Percentiles rank a stretch among this genome's conserved stretches.
phyloP scores from a whole-genome alignment of 2,888 invertebrate species.

The Mechanitis messenoides region DNA sequence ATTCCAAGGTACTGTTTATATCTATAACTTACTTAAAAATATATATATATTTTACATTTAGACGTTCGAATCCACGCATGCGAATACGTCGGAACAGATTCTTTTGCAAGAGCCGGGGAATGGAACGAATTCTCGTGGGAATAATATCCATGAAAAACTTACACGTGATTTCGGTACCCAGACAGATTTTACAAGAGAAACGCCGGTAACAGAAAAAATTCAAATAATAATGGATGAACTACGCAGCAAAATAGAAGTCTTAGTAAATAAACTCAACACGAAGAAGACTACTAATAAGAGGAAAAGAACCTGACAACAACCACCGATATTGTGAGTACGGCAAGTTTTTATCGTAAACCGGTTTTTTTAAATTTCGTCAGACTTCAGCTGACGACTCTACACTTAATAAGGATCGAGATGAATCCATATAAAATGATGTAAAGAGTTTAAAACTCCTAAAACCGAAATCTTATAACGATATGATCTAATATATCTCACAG shows the following conservation, averaged over 20 bases:
- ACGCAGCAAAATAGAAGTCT: constrained; percentile 34
- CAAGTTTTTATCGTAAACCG: too few species aligned
- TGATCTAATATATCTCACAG: too few species aligned
- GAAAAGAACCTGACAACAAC: constrained; percentile 5
- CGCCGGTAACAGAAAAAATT: constrained; percentile 38
- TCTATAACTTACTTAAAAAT: background rate
- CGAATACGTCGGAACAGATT: constrained; percentile 16
- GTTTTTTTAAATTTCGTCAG: too few species aligned
- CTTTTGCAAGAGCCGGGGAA: constrained; percentile 1
- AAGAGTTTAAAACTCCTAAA: too few species aligned
- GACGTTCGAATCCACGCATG: background rate
- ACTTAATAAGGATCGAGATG: too few species aligned
- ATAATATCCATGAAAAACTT: constrained; percentile 24
- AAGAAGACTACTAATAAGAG: constrained; percentile 10
- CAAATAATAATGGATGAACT: constrained; percentile 38
- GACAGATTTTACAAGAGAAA: constrained; percentile 37
- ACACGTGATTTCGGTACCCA: constrained; percentile 38
- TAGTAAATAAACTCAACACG: constrained; percentile 37
- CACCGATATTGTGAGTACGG: too few species aligned
- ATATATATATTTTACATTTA: too few species aligned
- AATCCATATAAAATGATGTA: too few species aligned
- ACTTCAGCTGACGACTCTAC: too few species aligned
- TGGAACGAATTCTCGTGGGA: constrained; percentile 12
- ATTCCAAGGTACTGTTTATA: background rate
- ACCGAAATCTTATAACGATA: too few species aligned